These are phyloP conservation scores for Hoplostethus mediterraneus DNA, from an alignment of 2,797 vertebrate species.

Conservation along the genomic window DNA sequence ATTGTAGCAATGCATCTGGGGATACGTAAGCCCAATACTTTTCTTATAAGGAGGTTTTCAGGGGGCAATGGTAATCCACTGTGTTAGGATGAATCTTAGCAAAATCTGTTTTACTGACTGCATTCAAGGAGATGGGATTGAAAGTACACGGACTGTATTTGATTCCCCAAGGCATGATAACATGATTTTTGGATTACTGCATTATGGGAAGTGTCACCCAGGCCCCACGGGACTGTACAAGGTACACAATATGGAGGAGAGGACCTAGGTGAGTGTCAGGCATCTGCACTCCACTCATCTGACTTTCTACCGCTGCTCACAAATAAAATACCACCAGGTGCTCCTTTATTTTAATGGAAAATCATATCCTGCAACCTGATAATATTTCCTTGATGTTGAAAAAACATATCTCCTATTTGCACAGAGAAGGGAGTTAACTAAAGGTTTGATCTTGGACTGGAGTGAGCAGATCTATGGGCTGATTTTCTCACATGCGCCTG, in stretches of 20 bases:
- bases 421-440: slow-evolving; percentile 17
- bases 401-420: background rate
- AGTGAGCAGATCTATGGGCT: slow-evolving; percentile 48
- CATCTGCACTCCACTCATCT: slow-evolving; percentile 20
- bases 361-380: background rate
- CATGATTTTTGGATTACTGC: slow-evolving; percentile 85
- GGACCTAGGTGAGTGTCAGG: slow-evolving; percentile 26
- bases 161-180: slow-evolving; percentile 73
- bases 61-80: slow-evolving; percentile 78
- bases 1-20: slow-evolving; percentile 63
- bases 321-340: background rate
- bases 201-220: slow-evolving; percentile 78
- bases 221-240: slow-evolving; percentile 58
- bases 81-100: slow-evolving; percentile 73
- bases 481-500: slow-evolving; percentile 60
- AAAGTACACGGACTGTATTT: slow-evolving; percentile 74
- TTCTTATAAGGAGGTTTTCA: slow-evolving; percentile 63
- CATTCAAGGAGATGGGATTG: slow-evolving; percentile 80
- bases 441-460: slow-evolving; percentile 4
- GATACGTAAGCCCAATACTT: slow-evolving; percentile 58
- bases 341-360: slow-evolving; percentile 4
- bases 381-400: slow-evolving; percentile 20
- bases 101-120: slow-evolving; percentile 62
- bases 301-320: slow-evolving; percentile 24
- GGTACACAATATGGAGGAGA: slow-evolving; percentile 53